phyloP scores from a whole-genome alignment of 2,888 invertebrate species.

The Tanypteryx hageni region DNA sequence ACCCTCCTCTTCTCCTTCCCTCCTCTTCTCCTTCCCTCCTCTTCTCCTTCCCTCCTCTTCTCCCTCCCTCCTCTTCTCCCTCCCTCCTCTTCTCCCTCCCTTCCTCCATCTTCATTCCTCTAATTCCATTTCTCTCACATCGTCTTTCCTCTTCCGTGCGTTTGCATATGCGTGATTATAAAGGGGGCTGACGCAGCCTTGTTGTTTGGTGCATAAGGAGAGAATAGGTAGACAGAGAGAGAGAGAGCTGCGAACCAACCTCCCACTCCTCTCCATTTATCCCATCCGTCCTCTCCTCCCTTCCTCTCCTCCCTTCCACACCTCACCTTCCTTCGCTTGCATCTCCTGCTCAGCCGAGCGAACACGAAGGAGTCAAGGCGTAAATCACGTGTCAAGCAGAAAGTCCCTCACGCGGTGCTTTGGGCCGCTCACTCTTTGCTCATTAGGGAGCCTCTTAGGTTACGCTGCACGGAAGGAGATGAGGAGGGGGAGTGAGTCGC shows the following conservation, averaged over 20 bases:
- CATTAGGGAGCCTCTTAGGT: constrained; percentile 28
- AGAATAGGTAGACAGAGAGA: too few relatives aligned
- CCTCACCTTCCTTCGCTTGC: background rate
- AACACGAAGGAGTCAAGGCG: background rate
- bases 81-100: background rate
- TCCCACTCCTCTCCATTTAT: background rate
- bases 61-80: background rate
- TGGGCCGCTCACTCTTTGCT: background rate
- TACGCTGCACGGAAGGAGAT: background rate
- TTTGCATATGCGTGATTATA: too few relatives aligned
- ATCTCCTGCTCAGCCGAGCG: too few relatives aligned
- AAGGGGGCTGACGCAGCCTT: too few relatives aligned
- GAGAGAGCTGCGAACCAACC: background rate
- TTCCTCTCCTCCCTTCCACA: background rate
- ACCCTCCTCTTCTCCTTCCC: too few relatives aligned
- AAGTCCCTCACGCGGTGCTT: constrained; percentile 17
- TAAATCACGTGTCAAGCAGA: constrained; percentile 23
- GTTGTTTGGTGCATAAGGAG: too few relatives aligned
- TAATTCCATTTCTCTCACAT: background rate
- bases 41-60: background rate
- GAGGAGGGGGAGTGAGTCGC: too few relatives aligned
- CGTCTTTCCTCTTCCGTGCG: too few relatives aligned
- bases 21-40: too few relatives aligned
- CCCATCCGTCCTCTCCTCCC: background rate
- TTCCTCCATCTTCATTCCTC: too few relatives aligned